phyloP scores from a whole-genome alignment of 2,888 invertebrate species.

The Drosophila stalkeri region DNA sequence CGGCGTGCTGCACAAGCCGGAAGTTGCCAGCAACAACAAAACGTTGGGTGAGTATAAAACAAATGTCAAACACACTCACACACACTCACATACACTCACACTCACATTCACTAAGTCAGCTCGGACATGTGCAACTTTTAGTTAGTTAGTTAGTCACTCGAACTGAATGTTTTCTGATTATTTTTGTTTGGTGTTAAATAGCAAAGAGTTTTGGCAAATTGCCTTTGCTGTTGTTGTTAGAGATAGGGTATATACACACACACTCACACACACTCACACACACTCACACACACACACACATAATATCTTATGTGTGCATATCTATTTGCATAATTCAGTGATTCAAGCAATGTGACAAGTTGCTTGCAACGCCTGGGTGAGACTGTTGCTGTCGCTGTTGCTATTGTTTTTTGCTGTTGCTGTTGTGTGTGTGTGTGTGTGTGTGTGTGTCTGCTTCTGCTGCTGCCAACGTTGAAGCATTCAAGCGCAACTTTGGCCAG shows the following conservation, averaged over 20 bases:
- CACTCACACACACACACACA: background rate
- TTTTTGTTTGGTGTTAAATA: constrained; percentile 49
- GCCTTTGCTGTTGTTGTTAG: constrained; percentile 24
- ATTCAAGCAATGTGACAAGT: constrained; percentile 76
- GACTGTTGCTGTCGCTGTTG: constrained; percentile 27
- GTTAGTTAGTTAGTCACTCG: constrained; percentile 58
- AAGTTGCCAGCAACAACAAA: constrained; percentile 56
- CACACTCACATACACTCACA: constrained; percentile 9
- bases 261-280: constrained; percentile 4
- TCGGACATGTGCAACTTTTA: constrained; percentile 39
- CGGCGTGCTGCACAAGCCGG: constrained; percentile 57
- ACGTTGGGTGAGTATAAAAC: constrained; percentile 44
- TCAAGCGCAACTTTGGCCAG: constrained; percentile 58
- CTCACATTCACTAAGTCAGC: background rate
- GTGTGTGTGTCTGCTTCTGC: constrained; percentile 2
- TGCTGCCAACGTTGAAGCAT: constrained; percentile 49
- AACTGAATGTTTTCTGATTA: constrained; percentile 51
- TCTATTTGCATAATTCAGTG: constrained; percentile 78
- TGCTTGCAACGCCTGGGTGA: constrained; percentile 76
- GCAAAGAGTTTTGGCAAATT: constrained; percentile 35
- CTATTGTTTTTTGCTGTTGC: constrained; percentile 14
- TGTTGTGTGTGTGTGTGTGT: background rate
- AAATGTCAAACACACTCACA: constrained; percentile 43
- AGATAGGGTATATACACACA: constrained; percentile 30
- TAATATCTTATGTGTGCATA: constrained; percentile 22